Evolutionary conservation across 1,140 invertebrate genomes (phyloP).

Genomic region (Glossosoma conforme): DNA sequence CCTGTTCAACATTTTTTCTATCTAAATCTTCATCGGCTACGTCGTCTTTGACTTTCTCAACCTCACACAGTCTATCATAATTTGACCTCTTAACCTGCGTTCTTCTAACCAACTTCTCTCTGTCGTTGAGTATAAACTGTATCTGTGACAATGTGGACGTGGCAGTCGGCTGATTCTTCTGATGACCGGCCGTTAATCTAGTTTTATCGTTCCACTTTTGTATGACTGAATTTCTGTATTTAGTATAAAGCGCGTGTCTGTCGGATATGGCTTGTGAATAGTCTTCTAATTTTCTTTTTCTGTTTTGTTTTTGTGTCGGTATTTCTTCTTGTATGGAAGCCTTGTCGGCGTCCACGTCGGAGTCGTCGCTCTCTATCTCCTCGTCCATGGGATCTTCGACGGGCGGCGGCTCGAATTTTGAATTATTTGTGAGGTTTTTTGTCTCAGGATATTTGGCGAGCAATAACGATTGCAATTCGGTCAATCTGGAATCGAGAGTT

Average conservation of each 20-base stretch:
- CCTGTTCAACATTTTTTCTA: slow-evolving; percentile 50
- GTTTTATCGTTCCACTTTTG: slow-evolving; percentile 94
- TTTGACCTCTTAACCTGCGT: slow-evolving; percentile 77
- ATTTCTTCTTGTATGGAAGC: slow-evolving; percentile 45
- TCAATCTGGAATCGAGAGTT: slow-evolving; percentile 42
- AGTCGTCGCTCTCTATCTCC: slow-evolving; percentile 54
- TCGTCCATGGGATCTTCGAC: slow-evolving; percentile 48
- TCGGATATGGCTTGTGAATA: slow-evolving; percentile 59
- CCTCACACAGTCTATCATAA: slow-evolving; percentile 67
- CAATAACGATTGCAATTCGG: slow-evolving; percentile 52
- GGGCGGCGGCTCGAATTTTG: slow-evolving; percentile 16
- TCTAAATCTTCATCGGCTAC: slow-evolving; percentile 29
- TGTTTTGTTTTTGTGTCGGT: slow-evolving; percentile 40
- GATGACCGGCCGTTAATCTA: slow-evolving; percentile 57
- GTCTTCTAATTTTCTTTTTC: slow-evolving; percentile 59
- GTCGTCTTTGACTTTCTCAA: slow-evolving; percentile 33
- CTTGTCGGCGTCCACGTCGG: slow-evolving; percentile 38
- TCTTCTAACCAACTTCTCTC: slow-evolving; percentile 66
- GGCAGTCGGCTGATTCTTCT: slow-evolving; percentile 58
- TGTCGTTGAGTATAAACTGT: slow-evolving; percentile 76
- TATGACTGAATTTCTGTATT: slow-evolving; percentile 73
- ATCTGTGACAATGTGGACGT: slow-evolving; percentile 83
- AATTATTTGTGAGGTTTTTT: slow-evolving; percentile 38
- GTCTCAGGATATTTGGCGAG: slow-evolving; percentile 63
- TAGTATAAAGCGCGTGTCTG: slow-evolving; percentile 59